Percentiles rank a stretch among this genome's conserved stretches.
Conservation (phyloP, 2,888 invertebrate species). For the Agrochola lota region DNA sequence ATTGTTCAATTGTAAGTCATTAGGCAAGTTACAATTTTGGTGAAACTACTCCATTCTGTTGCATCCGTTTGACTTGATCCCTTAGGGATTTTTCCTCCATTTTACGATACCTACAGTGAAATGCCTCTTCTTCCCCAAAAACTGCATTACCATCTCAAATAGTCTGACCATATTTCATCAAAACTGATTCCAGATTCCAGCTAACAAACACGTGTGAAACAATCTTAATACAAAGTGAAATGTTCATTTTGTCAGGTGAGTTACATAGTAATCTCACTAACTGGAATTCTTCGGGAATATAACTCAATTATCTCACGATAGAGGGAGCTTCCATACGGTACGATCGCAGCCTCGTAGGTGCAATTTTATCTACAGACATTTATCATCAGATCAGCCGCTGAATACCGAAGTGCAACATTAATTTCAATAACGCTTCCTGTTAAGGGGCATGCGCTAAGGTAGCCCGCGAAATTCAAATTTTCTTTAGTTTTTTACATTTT, state of each 20-base stretch:
- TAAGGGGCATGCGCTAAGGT: no score
- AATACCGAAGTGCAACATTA: conserved; percentile 49
- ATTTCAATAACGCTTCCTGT: conserved; percentile 51
- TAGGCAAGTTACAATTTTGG: neutral
- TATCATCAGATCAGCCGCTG: conserved; percentile 61
- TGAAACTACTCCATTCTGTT: neutral
- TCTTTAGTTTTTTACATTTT: no score
- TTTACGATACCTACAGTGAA: neutral
- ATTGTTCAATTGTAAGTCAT: neutral
- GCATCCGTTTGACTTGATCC: neutral
- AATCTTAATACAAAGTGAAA: conserved; percentile 27
- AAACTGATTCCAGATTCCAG: neutral
- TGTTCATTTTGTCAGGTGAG: conserved; percentile 44
- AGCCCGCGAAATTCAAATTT: no score
- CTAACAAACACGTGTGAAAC: neutral
- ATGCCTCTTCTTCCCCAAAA: neutral
- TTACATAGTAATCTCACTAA: conserved; percentile 54
- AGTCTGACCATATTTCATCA: neutral
- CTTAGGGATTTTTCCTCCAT: neutral
- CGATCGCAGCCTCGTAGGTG: conserved; percentile 33
- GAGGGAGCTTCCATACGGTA: conserved; percentile 20
- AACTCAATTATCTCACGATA: conserved; percentile 73
- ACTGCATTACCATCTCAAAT: neutral
- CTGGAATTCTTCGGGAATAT: conserved; percentile 65
- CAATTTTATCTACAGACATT: conserved; percentile 66